Evolutionary conservation across 2,888 invertebrate species (phyloP), one percentile per base, ranked within the genome.

Genomic region (Orgyia antiqua): DNA sequence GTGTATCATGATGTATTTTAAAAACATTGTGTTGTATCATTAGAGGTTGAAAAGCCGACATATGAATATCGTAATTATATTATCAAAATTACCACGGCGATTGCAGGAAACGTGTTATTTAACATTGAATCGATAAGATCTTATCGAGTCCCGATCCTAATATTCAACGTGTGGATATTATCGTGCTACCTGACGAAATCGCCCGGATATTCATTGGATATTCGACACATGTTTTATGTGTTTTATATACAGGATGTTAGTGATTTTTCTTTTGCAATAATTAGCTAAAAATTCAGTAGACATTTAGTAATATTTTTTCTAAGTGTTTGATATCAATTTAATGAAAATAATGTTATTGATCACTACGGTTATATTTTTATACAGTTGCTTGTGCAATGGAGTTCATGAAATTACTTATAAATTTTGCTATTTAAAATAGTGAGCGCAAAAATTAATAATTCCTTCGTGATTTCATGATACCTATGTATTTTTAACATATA

Each of bases 101-200:
- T 80, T 82, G 71, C 86, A 84, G 86, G 86, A 86, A 82, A 78
- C 83, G 59, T 78, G 84, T 82, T 86, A 86, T 86, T 86, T 86
- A 83, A 80, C 78, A 71, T 76, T 53, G 67, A 46, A 33, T 48
- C 63, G 84, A 86, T 86, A 82, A 37, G 59, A 86, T 86, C 86
- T 86, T 80, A 86, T 86, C 86, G 65, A 41, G 39, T 19, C 39
- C 24, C 38, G 67, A 77, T 80, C 77, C 82, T 84, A 83, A 84
- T 84, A 68, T 63, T 58, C 65, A 69, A 83, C 73, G 84, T 86
- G 82, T 79, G 83, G 82, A 83, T 83, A 83, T 86, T 83, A 84
- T 76, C 80, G 71, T 67, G 52, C 57, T 68, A 73, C 66, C 72
- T 74, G 79, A 74, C 77, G 72, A 82, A 80, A 79, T 75, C 69